A percentile compares a stretch with the other conserved stretches of the same genome.
Evolutionary conservation across 2,113 vertebrate genomes (phyloP).

Genomic region (Thymallus thymallus): DNA sequence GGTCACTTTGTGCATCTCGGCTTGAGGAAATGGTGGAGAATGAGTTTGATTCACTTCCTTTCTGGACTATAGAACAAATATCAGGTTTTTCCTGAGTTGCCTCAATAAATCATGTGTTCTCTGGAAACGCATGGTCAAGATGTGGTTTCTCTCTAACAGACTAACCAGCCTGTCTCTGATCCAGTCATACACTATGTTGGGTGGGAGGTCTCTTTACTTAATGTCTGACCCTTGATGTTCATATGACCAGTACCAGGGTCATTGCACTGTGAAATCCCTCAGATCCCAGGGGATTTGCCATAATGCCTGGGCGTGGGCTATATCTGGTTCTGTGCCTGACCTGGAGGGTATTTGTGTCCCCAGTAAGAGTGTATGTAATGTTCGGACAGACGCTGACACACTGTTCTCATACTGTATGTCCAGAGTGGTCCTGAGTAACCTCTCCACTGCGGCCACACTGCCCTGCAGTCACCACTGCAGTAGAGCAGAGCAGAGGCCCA

Average conservation of each 20-base stretch:
- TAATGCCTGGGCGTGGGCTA: background rate
- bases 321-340: conserved; percentile 21
- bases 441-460: conserved; percentile 26
- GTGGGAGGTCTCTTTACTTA: no score
- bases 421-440: conserved; percentile 51
- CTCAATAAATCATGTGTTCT: background rate
- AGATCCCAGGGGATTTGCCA: background rate
- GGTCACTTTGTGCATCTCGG: background rate
- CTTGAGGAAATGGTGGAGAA: background rate
- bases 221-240: no score
- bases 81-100: background rate
- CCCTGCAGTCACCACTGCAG: conserved; percentile 19
- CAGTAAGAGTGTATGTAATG: background rate
- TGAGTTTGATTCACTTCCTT: background rate
- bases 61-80: no score
- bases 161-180: background rate
- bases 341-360: conserved; percentile 22
- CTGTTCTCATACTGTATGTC: conserved; percentile 38
- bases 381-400: conserved; percentile 33
- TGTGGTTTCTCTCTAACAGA: background rate
- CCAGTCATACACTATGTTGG: background rate
- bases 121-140: background rate
- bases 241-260: no score
- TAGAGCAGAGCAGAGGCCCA: conserved; percentile 2
- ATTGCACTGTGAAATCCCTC: background rate